Conservation (phyloP, 2,797 vertebrate species). For the Crypturellus tataupa region DNA sequence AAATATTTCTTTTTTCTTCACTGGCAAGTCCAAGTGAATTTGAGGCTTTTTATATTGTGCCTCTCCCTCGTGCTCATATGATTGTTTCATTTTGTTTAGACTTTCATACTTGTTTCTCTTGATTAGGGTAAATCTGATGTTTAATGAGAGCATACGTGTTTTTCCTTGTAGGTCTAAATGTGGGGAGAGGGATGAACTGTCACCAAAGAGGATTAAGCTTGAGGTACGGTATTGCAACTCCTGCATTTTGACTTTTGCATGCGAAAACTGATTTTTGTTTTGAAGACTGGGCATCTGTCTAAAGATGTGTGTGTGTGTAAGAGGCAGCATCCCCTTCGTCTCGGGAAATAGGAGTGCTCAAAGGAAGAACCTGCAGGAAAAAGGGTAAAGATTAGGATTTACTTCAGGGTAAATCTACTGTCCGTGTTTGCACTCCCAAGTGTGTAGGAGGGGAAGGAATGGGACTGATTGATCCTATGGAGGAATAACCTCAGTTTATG, state of each 20-base stretch:
- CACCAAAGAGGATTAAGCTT: slow-evolving; percentile 96
- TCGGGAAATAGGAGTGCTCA: not conserved
- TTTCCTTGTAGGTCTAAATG: slow-evolving; percentile 90
- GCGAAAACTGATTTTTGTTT: slow-evolving; percentile 25
- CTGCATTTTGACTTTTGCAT: slow-evolving; percentile 1
- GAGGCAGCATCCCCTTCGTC: not conserved
- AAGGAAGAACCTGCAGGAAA: slow-evolving; percentile 35
- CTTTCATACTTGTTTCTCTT: not conserved
- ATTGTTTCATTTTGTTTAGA: not conserved
- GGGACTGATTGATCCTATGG: slow-evolving; percentile 23
- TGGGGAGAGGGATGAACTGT: slow-evolving; percentile 94
- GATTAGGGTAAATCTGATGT: not conserved
- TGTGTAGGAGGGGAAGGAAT: slow-evolving; percentile 26
- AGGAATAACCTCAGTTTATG: not conserved
- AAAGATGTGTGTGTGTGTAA: not conserved
- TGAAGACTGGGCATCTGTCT: slow-evolving; percentile 14
- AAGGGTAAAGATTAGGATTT: slow-evolving; percentile 53
- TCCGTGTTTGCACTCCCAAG: not conserved
- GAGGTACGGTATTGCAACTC: slow-evolving; percentile 85
- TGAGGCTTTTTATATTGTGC: not conserved
- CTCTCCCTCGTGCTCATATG: not conserved
- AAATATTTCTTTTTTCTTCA: not conserved
- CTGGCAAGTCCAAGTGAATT: not conserved
- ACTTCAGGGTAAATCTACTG: slow-evolving; percentile 8
- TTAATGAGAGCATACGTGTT: not conserved